Evolutionary conservation across 1,140 invertebrate species (phyloP), one percentile per base, ranked within the genome.

Genomic region (Lithobius niger): DNA sequence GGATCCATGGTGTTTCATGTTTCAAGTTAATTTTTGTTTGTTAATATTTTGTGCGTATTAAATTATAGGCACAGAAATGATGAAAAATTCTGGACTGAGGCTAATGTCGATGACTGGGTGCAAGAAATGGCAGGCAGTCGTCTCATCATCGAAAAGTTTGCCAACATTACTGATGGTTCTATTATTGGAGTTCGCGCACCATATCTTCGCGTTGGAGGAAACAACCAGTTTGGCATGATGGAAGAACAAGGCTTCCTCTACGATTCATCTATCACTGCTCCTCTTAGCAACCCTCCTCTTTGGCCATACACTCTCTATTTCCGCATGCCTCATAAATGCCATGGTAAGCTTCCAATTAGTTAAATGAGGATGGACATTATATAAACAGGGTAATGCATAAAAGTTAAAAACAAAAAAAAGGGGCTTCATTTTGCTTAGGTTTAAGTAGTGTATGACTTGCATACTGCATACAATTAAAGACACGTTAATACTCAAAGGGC

Each of bases 251-350:
- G 87, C 72, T 94, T 94, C 68, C 83, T 92, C 10, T 95, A 94
- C 68, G 90, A 95, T 68, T 86, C 90, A 2, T 92, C 89, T 1
- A 93, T 95, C 64, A 93, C 90, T 0, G 89, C 88, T 22, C 84
- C 89, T 2, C 74, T 91, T 52, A 81, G 84, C 16, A 82, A 88
- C 28, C 86, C 88, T 3, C 90, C 89, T 27, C 86, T 95, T 65
- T 96, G 91, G 91, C 91, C 91, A 0, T 95, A 94, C 76, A 96
- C 90, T 1, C 73, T 95, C 16, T 93, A 92, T 74, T 95, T 90
- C 81, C 78, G 86, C 26, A 93, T 94, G 86, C 89, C 90, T 0
- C 88, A 93, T 70, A 91, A 88, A 67, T 94, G 90, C 68, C 89
- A 91, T 68, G 89, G 88, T 50, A 50, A 25, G 27, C 6, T n/a